Conservation (phyloP, 2,888 invertebrate genomes). For the Druceiella hillmani region DNA sequence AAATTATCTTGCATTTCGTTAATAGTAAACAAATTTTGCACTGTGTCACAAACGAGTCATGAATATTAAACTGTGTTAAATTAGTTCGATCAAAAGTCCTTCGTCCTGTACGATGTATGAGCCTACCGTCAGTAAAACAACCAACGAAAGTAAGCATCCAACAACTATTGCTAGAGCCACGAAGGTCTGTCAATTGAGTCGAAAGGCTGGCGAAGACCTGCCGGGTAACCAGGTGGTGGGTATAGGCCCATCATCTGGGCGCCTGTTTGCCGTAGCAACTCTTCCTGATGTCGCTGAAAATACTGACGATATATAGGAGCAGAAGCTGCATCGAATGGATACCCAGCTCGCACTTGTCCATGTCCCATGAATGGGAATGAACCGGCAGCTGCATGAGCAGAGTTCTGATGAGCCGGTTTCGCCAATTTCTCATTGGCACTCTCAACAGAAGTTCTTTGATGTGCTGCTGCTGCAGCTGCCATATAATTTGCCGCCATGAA, state of each 20-base stretch:
- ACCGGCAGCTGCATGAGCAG: constrained; percentile 34
- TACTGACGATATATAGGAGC: constrained; percentile 71
- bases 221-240: constrained; percentile 57
- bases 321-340: constrained; percentile 57
- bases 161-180: constrained; percentile 54
- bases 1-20: no score
- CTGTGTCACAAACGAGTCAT: no score
- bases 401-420: constrained; percentile 47
- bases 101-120: no score
- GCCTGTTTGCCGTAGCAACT: constrained; percentile 53
- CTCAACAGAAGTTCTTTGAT: constrained; percentile 37
- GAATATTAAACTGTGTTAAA: no score
- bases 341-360: constrained; percentile 53
- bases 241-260: constrained; percentile 59
- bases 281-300: constrained; percentile 57
- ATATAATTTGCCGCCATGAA: constrained; percentile 52
- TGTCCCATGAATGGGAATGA: constrained; percentile 58
- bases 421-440: constrained; percentile 37
- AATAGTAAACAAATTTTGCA: no score
- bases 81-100: no score
- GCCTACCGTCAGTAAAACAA: no score
- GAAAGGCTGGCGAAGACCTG: constrained; percentile 62
- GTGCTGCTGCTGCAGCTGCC: constrained; percentile 39
- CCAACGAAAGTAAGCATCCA: no score
- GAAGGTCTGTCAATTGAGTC: constrained; percentile 63